These are phyloP conservation scores for Phyllotreta cruciferae DNA, from an alignment of 2,888 invertebrate genomes.

Conservation along the genomic window DNA sequence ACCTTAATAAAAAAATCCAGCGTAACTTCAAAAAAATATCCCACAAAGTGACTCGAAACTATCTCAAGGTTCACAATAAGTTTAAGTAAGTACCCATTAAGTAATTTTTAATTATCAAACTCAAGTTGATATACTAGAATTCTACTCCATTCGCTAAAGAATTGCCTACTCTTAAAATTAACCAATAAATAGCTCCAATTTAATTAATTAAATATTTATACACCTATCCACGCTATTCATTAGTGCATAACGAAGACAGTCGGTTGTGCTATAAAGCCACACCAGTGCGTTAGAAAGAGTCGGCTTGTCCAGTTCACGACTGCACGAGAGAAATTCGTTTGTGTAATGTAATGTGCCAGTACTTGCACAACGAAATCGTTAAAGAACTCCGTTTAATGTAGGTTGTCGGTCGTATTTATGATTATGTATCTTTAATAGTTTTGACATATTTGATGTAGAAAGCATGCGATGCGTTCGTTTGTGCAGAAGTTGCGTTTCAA, in stretches of 20 bases:
- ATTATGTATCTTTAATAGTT: not conserved
- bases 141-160: too few species aligned
- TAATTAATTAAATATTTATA: not conserved
- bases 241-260: conserved; percentile 8
- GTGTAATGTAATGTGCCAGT: conserved; percentile 2
- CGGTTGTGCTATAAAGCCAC: not conserved
- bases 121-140: too few species aligned
- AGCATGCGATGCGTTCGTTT: too few species aligned
- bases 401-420: not conserved
- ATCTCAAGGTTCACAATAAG: too few species aligned
- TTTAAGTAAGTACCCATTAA: too few species aligned
- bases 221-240: not conserved
- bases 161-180: too few species aligned
- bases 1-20: not conserved
- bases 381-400: not conserved
- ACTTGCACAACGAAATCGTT: conserved; percentile 2
- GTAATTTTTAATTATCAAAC: too few species aligned
- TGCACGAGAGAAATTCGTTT: conserved; percentile 1
- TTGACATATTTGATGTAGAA: too few species aligned
- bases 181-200: too few species aligned
- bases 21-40: too few species aligned
- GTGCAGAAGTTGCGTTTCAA: too few species aligned
- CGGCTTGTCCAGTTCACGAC: not conserved
- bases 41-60: too few species aligned
- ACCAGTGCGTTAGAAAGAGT: conserved; percentile 2